These are phyloP conservation scores for Buathra laborator DNA, from an alignment of 2,888 invertebrate genomes.

Conservation along the genomic window DNA sequence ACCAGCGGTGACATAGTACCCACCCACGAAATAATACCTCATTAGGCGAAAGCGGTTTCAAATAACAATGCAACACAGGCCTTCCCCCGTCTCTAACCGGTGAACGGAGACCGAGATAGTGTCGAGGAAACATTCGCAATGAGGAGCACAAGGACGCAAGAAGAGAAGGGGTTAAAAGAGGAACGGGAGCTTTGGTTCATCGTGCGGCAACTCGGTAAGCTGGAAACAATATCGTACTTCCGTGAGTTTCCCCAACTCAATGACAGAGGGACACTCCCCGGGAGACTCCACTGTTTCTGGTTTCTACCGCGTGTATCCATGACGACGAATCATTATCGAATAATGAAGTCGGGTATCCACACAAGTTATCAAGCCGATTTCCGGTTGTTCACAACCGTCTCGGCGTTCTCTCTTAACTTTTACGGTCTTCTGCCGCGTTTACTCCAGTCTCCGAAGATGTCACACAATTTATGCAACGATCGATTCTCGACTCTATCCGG, in stretches of 20 bases:
- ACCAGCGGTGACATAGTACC: slow-evolving; percentile 13
- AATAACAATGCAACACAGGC: slow-evolving; percentile 72
- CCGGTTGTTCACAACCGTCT: no score
- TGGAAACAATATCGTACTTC: slow-evolving; percentile 56
- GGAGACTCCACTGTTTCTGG: slow-evolving; percentile 31
- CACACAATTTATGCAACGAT: slow-evolving; percentile 21
- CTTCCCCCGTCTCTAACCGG: neutral
- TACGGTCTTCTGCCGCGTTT: neutral
- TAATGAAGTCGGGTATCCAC: neutral
- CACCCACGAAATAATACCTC: slow-evolving; percentile 70
- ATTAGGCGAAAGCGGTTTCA: slow-evolving; percentile 73
- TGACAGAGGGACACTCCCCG: neutral
- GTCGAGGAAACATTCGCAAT: slow-evolving; percentile 51
- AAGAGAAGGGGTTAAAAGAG: slow-evolving; percentile 13
- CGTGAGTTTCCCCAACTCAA: slow-evolving; percentile 46
- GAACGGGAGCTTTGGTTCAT: slow-evolving; percentile 22
- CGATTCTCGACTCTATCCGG: slow-evolving; percentile 11
- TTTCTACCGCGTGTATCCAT: neutral
- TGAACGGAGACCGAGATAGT: slow-evolving; percentile 59
- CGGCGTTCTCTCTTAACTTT: neutral
- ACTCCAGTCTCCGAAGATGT: neutral
- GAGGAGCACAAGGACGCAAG: neutral
- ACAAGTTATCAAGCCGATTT: no score
- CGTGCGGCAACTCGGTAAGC: slow-evolving; percentile 44
- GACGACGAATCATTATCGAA: slow-evolving; percentile 22